Evolutionary conservation across 2,888 invertebrate species (phyloP), one percentile per base, ranked within the genome.

Genomic region (Cheilosia impressa): DNA sequence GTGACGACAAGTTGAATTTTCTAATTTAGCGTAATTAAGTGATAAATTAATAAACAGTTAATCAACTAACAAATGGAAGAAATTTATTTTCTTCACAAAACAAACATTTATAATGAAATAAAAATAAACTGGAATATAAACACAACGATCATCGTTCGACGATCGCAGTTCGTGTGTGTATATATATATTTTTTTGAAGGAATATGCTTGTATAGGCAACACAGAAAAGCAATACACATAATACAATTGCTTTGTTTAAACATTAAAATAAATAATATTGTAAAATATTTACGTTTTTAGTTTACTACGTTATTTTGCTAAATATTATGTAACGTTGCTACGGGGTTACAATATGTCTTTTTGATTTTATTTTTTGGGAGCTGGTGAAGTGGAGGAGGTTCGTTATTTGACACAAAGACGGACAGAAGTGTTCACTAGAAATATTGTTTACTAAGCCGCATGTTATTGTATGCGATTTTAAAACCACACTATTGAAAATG

Each of bases 1-100:
- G 99, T 99, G 91, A 99, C 96, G 93, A 98, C 96, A 94, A 99
- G 95, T 93, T 98, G 97, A 92, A 99, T 99, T 97, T 99, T 99
- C 99, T 99, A 91, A 41, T 68, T 52, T 53, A 62, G 43, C 45
- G 57, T 63, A 83, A 73, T 79, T 57, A 62, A 53, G 27, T 41
- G 53, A 53, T 7, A 13, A 68, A 52, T 73, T 79, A 79, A 78
- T 57, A 83, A 84, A 79, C 50, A 9, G 55, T 53, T 50, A 58
- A n/a, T 68, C 38, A 60, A 31, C 52, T 38, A 65, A 50, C 31
- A 63, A 55, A 47, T 63, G 5, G 63, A 43, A 58, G 41, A 47
- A 77, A 53, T n/a, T n/a, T 47, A 60, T 1, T 43, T 75, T 75
- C 41, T 75, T 75, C 41, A 47, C n/a, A n/a, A 72, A 72, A 66